phyloP scores from a whole-genome alignment of 92 coral and sea anemone species.

The Phenganax marumi region DNA sequence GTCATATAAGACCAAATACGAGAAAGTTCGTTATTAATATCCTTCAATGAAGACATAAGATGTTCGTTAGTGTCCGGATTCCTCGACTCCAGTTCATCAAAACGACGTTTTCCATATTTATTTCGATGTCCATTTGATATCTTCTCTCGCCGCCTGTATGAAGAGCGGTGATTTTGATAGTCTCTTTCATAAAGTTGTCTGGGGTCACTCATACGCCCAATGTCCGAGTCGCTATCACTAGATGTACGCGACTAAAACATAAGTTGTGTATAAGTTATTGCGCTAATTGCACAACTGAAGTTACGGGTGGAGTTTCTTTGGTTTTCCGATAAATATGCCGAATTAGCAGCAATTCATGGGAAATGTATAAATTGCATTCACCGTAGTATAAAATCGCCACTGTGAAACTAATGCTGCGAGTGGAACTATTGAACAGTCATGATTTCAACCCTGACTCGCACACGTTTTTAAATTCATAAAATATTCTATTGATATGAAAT shows the following conservation, averaged over 20 bases:
- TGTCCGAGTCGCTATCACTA: constrained; percentile 30
- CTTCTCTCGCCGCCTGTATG: constrained; percentile 1
- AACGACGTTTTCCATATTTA: constrained; percentile 5
- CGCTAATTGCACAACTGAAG: too few species aligned
- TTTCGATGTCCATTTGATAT: constrained; percentile 15
- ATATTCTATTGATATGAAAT: constrained; percentile 18
- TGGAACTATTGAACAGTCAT: too few species aligned
- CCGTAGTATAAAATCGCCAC: too few species aligned
- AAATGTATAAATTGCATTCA: too few species aligned
- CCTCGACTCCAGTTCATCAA: background rate
- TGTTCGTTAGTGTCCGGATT: constrained; percentile 28
- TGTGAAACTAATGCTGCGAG: too few species aligned
- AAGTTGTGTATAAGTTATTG: too few species aligned
- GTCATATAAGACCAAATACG: constrained; percentile 45
- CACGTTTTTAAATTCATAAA: background rate
- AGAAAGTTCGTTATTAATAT: constrained; percentile 40
- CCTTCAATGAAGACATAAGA: constrained; percentile 39
- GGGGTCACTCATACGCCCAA: background rate
- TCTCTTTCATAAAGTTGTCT: constrained; percentile 14
- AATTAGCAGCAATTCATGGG: too few species aligned
- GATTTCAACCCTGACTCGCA: too few species aligned
- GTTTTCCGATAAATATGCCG: too few species aligned
- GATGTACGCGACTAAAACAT: constrained; percentile 18
- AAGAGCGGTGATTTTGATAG: background rate
- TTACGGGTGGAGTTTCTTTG: too few species aligned